Percentiles rank a stretch among this genome's conserved stretches.
phyloP scores from a whole-genome alignment of 2,113 vertebrate genomes.

The Hassar affinis region DNA sequence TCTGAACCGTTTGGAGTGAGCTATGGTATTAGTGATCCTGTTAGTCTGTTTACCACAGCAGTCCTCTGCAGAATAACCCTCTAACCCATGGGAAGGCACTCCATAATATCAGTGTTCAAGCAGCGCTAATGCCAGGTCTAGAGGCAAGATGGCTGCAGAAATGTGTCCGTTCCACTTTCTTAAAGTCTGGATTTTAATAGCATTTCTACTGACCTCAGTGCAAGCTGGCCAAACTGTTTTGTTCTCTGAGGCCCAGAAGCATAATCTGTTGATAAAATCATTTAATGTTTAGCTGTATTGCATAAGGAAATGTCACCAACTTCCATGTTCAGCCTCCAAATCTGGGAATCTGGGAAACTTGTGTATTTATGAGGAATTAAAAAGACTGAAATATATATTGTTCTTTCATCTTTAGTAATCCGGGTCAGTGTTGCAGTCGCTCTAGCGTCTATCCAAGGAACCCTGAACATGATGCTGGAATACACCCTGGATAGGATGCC shows the following conservation, averaged over 20 bases:
- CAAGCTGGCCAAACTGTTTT: slow-evolving; percentile 11
- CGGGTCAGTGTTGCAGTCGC: not conserved
- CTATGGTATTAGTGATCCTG: slow-evolving; percentile 33
- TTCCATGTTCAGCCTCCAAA: not conserved
- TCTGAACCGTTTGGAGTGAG: slow-evolving; percentile 15
- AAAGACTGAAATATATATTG: not conserved
- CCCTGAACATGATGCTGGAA: not conserved
- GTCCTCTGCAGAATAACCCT: slow-evolving; percentile 37
- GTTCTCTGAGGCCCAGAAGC: slow-evolving; percentile 8
- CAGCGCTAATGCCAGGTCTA: slow-evolving; percentile 13
- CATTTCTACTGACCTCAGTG: not conserved
- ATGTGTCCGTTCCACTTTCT: slow-evolving; percentile 8
- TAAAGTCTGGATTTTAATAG: slow-evolving; percentile 18
- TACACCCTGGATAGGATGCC: not conserved
- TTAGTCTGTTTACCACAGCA: slow-evolving; percentile 39
- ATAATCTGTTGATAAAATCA: not conserved
- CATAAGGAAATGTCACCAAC: not conserved
- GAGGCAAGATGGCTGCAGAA: slow-evolving; percentile 5
- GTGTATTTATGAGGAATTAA: not conserved
- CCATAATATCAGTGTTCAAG: slow-evolving; percentile 9
- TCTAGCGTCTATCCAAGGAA: not conserved
- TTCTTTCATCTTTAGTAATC: not conserved
- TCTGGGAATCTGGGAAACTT: not conserved
- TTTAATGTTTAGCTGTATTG: not conserved
- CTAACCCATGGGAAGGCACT: slow-evolving; percentile 22